Conservation (phyloP, 1,140 invertebrate genomes). For the Anthonomus grandis region DNA sequence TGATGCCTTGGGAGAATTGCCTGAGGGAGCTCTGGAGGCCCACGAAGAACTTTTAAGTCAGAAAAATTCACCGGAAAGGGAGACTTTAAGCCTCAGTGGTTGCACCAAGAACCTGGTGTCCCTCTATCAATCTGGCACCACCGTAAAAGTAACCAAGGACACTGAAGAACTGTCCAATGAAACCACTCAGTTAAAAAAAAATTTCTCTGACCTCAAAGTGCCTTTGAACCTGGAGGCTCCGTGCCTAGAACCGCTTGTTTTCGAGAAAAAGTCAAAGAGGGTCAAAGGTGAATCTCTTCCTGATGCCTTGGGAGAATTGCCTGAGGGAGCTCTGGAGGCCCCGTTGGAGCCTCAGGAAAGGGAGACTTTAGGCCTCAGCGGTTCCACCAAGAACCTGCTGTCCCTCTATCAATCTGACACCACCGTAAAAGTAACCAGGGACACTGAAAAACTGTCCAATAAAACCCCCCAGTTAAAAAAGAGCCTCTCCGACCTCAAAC, state of each 20-base stretch:
- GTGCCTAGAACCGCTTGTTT: not conserved
- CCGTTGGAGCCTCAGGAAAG: no score
- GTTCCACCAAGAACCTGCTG: constrained; percentile 1
- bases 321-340: no score
- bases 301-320: no score
- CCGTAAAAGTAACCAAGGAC: not conserved
- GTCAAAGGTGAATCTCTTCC: no score
- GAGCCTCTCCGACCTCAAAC: constrained; percentile 15
- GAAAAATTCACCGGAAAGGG: no score
- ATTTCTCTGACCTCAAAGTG: constrained; percentile 11
- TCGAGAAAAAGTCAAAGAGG: constrained; percentile 1
- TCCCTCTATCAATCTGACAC: constrained; percentile 12
- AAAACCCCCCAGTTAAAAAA: constrained; percentile 10
- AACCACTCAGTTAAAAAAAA: constrained; percentile 15
- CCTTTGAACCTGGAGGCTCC: no score
- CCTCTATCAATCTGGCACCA: constrained; percentile 8
- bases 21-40: no score
- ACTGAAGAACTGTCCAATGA: no score
- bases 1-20: no score
- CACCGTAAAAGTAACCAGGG: constrained; percentile 3
- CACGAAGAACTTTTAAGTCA: no score
- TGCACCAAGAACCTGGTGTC: constrained; percentile 1
- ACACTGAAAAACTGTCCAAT: not conserved
- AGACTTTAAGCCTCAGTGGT: not conserved
- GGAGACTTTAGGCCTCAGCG: not conserved